phyloP scores from a whole-genome alignment of 92 coral and sea anemone genomes.

The Paramuricea clavata region DNA sequence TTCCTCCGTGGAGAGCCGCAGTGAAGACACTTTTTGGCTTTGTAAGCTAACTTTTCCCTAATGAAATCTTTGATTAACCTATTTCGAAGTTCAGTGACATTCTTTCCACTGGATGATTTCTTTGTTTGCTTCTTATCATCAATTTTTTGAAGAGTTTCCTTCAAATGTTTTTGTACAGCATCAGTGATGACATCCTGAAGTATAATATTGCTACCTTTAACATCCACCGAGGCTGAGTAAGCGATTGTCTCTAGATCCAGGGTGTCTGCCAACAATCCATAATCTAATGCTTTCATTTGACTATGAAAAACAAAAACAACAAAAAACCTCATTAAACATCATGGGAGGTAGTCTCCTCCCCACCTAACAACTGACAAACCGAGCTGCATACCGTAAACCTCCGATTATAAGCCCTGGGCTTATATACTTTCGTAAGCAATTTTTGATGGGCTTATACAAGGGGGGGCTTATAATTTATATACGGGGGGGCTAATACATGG shows the following conservation, averaged over 20 bases:
- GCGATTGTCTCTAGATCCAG: slow-evolving; percentile 79
- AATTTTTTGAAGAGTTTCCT: slow-evolving; percentile 57
- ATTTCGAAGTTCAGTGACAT: slow-evolving; percentile 89
- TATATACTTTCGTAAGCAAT: too few species aligned
- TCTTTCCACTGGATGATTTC: slow-evolving; percentile 75
- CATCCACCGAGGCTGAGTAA: slow-evolving; percentile 53
- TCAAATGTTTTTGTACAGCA: slow-evolving; percentile 72
- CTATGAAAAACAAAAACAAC: slow-evolving; percentile 61
- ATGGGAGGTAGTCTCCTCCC: not conserved
- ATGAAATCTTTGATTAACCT: slow-evolving; percentile 80
- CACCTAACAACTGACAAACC: too few species aligned
- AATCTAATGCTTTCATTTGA: slow-evolving; percentile 93
- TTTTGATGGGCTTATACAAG: too few species aligned
- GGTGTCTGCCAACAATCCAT: slow-evolving; percentile 82
- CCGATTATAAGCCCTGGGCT: too few species aligned
- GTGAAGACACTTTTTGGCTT: slow-evolving; percentile 72
- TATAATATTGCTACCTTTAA: slow-evolving; percentile 43
- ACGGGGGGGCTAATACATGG: too few species aligned
- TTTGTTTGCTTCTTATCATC: slow-evolving; percentile 80
- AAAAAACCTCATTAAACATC: not conserved
- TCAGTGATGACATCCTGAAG: slow-evolving; percentile 56
- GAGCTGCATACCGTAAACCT: too few species aligned
- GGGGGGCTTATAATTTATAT: too few species aligned
- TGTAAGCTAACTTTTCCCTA: slow-evolving; percentile 70
- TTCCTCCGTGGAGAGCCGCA: slow-evolving; percentile 92